These are phyloP conservation scores for Melitaea cinxia DNA, from an alignment of 1,140 invertebrate genomes.

Conservation along the genomic window DNA sequence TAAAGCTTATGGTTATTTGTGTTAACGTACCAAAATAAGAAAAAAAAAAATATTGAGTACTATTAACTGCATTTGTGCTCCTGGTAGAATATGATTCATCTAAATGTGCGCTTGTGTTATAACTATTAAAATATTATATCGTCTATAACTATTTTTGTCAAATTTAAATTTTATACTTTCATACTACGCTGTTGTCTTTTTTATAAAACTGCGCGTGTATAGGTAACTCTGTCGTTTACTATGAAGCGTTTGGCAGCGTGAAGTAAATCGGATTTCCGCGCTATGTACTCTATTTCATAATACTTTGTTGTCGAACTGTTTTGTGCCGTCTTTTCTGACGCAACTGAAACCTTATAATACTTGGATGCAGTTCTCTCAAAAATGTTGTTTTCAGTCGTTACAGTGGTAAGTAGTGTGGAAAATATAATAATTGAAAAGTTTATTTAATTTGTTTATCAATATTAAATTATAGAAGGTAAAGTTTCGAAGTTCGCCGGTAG, in stretches of 20 bases:
- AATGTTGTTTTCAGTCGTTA: background rate
- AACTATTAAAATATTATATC: background rate
- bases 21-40: background rate
- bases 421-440: background rate
- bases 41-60: background rate
- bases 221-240: background rate
- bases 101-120: constrained; percentile 6
- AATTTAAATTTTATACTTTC: no score
- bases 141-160: background rate
- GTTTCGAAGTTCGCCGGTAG: background rate
- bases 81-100: constrained; percentile 3
- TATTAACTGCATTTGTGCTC: no score
- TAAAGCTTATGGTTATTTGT: background rate
- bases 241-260: constrained; percentile 30
- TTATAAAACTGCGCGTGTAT: constrained; percentile 3
- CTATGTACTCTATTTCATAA: constrained; percentile 23
- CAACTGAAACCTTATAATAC: constrained; percentile 2
- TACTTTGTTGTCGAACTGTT: background rate
- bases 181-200: background rate
- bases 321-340: constrained; percentile 9
- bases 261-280: constrained; percentile 12
- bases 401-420: background rate
- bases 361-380: background rate
- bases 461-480: constrained; percentile 4
- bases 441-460: background rate